Percentiles rank a stretch among this genome's conserved stretches.
Evolutionary conservation across 2,888 invertebrate species (phyloP).

Genomic region (Chrysolina americana): DNA sequence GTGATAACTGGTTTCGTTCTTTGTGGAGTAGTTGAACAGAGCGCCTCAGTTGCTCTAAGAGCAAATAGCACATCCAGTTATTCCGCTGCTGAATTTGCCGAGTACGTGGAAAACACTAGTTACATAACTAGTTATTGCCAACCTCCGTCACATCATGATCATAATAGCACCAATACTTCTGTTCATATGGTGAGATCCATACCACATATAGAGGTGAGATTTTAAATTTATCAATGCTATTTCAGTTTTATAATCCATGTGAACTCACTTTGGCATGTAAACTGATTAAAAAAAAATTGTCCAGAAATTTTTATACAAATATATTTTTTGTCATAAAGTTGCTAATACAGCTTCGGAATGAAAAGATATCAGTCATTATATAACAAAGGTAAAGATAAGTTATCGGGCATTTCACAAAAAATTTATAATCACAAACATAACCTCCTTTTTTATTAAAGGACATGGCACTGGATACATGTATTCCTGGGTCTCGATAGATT

Average conservation of each 20-base stretch:
- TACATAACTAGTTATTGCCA: conserved; percentile 70
- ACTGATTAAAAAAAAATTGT: no score
- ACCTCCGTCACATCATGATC: conserved; percentile 59
- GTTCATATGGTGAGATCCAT: conserved; percentile 67
- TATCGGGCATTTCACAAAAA: no score
- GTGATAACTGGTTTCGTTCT: conserved; percentile 73
- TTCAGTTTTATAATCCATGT: neutral
- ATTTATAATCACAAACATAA: no score
- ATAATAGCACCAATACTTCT: conserved; percentile 47
- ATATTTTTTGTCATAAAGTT: no score
- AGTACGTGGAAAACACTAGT: conserved; percentile 70
- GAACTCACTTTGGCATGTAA: no score
- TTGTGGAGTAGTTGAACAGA: conserved; percentile 74
- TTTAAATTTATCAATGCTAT: neutral
- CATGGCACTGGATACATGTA: no score
- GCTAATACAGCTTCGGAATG: no score
- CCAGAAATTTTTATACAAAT: no score
- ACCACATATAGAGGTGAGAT: conserved; percentile 68
- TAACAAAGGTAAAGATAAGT: no score
- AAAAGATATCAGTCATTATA: no score
- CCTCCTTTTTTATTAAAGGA: no score
- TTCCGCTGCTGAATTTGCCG: conserved; percentile 69
- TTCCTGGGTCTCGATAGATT: no score
- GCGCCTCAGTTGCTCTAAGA: conserved; percentile 72
- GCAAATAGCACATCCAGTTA: conserved; percentile 69